Base-by-base conservation (phyloP, 2,113 vertebrate species). In the Callopanchax toddi region DNA sequence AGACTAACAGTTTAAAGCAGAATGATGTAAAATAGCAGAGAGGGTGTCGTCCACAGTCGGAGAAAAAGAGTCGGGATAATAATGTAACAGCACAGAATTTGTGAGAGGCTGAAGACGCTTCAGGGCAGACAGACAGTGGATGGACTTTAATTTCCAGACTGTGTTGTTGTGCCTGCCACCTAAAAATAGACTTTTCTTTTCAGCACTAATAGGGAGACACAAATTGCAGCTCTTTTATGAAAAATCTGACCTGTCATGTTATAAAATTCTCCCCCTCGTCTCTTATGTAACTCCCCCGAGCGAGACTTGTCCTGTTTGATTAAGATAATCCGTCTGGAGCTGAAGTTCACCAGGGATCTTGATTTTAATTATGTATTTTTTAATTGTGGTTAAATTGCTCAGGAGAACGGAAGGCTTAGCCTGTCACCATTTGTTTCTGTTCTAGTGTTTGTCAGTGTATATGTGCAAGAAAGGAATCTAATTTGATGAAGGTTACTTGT, bases 281-380 rank as follows among this genome's bases (percentile, higher is more conserved):
- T 58, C 25, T 82, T 81, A 62, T 18, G 17, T 62, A 87, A 78
- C 58, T 54, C 60, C 53, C 58, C 51, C 10, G 55, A 59, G 26
- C 3, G 18, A 70, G 67, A n/a, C 68, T 6, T 71, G 71, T 72
- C 62, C 23, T 0, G 7, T 73, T 78, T 60, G 45, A 77, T 83
- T 66, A 78, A 71, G 37, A 46, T 74, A 46, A 61, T 68, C 55
- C 49, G 5, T 13, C 61, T 48, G 52, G 20, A 20, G 51, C 45
- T 25, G 5, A 64, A 43, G 36, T 56, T 66, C 71, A 32, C 20
- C 6, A 18, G 26, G 46, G 64, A 46, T 57, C 55, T 56, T 17
- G 37, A 62, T 76, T 73, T 63, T 13, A 63, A 60, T 76, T 0
- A 36, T 32, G 53, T 43, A 3, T 60, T 59, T 66, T 69, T 55